Conservation (phyloP, 2,888 invertebrate genomes). For the Drosophila melanocephala region DNA sequence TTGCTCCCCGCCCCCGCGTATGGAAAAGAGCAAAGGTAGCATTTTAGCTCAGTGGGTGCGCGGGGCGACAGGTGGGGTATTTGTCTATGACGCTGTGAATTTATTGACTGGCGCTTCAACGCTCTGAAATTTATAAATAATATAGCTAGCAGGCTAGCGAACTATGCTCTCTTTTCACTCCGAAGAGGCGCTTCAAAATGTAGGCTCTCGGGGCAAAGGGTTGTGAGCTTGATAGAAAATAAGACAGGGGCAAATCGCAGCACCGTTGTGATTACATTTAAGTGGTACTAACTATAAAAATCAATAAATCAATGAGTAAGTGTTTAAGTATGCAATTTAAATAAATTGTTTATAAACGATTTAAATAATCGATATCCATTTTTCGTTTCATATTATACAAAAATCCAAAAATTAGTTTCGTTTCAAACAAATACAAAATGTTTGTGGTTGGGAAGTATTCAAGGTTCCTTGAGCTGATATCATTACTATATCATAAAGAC, state of each 20-base stretch:
- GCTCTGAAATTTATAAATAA: conserved; percentile 48
- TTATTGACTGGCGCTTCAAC: conserved; percentile 51
- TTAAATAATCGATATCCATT: background rate
- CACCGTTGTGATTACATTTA: background rate
- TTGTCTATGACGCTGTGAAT: conserved; percentile 43
- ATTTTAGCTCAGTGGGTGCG: background rate
- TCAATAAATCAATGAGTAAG: background rate
- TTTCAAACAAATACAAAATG: background rate
- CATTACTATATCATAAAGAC: background rate
- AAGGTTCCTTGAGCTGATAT: background rate
- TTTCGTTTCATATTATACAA: background rate
- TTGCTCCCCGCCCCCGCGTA: conserved; percentile 24
- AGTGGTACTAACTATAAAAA: background rate
- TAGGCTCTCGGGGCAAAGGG: background rate
- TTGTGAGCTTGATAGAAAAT: conserved; percentile 9
- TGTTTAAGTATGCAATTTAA: background rate
- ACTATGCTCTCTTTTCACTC: background rate
- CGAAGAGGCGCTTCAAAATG: background rate
- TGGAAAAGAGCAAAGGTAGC: conserved; percentile 34
- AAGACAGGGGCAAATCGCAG: conserved; percentile 12
- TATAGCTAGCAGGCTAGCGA: conserved; percentile 19
- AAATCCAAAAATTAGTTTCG: background rate
- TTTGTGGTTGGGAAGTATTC: background rate
- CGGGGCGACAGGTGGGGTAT: background rate
- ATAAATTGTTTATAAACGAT: background rate